Conservation (phyloP, 1,140 invertebrate species). For the Cotesia glomerata region DNA sequence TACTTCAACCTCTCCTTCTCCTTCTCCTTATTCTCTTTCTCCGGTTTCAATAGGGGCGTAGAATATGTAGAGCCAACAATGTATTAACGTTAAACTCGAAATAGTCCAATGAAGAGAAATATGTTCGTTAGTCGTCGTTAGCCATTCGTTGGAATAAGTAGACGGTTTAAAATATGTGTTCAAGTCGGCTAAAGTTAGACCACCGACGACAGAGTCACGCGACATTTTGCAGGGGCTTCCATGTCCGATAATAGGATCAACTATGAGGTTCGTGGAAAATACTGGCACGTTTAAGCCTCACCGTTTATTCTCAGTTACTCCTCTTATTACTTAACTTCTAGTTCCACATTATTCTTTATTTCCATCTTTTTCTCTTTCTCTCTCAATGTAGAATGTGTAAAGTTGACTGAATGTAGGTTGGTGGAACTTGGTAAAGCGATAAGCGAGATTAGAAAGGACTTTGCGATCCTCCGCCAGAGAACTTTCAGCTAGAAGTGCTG, state of each 20-base stretch:
- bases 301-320: constrained; percentile 17
- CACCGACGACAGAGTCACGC: constrained; percentile 35
- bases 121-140: neutral
- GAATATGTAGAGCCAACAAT: neutral
- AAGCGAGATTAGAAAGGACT: constrained; percentile 49
- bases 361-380: neutral
- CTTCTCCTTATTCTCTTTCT: neutral
- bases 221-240: constrained; percentile 41
- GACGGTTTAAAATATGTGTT: constrained; percentile 2
- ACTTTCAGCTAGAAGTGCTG: neutral
- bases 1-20: too few species aligned
- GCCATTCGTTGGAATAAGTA: neutral
- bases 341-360: neutral
- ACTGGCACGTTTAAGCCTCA: constrained; percentile 26
- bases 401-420: constrained; percentile 12
- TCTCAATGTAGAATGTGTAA: neutral
- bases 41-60: neutral
- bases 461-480: constrained; percentile 37
- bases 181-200: neutral
- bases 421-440: constrained; percentile 41
- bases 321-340: constrained; percentile 17
- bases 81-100: neutral
- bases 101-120: neutral
- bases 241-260: constrained; percentile 49
- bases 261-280: constrained; percentile 33